Conservation (phyloP, 2,888 invertebrate species). For the Ochropleura plecta region DNA sequence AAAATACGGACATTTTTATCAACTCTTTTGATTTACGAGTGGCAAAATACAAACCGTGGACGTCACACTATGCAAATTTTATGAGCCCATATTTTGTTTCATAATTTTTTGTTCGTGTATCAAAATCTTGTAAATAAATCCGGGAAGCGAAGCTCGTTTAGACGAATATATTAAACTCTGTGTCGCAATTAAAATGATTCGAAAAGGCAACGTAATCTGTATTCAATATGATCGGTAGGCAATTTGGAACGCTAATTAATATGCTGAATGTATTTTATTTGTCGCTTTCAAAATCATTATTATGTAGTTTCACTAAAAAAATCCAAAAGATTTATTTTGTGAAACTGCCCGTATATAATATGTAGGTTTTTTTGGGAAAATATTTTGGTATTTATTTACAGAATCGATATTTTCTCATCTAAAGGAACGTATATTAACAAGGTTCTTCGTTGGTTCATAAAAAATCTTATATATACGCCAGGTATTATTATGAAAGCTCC, state of each 20-base stretch:
- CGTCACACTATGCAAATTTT: conserved; percentile 77
- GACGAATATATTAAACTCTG: conserved; percentile 19
- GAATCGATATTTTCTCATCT: not conserved
- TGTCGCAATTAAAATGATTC: conserved; percentile 29
- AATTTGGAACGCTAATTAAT: conserved; percentile 34
- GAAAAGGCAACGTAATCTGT: conserved; percentile 39
- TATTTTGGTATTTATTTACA: not conserved
- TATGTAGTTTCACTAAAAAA: not conserved
- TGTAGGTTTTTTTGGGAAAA: not conserved
- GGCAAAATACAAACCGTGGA: conserved; percentile 61
- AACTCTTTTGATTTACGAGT: conserved; percentile 60
- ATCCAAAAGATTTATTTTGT: not conserved
- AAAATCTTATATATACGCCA: too few relatives aligned
- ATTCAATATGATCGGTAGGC: conserved; percentile 36
- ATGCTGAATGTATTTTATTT: conserved; percentile 33
- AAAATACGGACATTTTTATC: conserved; percentile 30
- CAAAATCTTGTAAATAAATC: conserved; percentile 55
- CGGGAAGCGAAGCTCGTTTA: conserved; percentile 20
- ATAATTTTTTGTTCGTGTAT: conserved; percentile 71
- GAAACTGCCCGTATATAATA: not conserved
- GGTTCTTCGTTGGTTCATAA: too few relatives aligned
- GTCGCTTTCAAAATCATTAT: conserved; percentile 6
- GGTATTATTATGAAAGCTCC: too few relatives aligned
- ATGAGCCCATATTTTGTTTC: conserved; percentile 73
- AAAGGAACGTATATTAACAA: not conserved